Percentiles rank a stretch among this genome's conserved stretches.
These are phyloP conservation scores for Cheilosia variabilis DNA, from an alignment of 2,888 invertebrate species.

Conservation along the genomic window DNA sequence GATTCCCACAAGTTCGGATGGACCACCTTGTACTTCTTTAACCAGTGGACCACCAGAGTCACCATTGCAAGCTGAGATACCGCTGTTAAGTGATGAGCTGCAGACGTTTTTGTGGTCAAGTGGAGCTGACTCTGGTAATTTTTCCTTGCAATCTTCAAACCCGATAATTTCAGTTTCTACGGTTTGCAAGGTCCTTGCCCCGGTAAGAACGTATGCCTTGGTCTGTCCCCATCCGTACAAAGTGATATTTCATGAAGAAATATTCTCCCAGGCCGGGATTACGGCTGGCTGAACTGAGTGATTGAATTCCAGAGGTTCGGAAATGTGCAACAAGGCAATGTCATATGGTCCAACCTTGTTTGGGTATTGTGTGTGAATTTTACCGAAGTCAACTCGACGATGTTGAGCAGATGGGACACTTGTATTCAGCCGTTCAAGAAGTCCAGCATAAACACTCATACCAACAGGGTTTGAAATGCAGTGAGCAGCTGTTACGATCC, in stretches of 20 bases:
- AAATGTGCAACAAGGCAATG: constrained; percentile 84
- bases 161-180: constrained; percentile 79
- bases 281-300: constrained; percentile 80
- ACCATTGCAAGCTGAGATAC: constrained; percentile 84
- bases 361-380: constrained; percentile 80
- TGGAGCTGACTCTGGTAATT: constrained; percentile 78
- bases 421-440: constrained; percentile 79
- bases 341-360: constrained; percentile 85
- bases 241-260: constrained; percentile 79
- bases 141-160: constrained; percentile 77
- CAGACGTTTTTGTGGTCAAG: constrained; percentile 83
- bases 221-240: constrained; percentile 84
- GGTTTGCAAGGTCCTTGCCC: constrained; percentile 79
- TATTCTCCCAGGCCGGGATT: constrained; percentile 80
- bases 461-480: constrained; percentile 79
- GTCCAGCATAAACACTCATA: constrained; percentile 82
- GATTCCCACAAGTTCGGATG: constrained; percentile 82
- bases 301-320: constrained; percentile 79
- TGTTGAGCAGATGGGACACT: constrained; percentile 78
- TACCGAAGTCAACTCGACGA: constrained; percentile 78
- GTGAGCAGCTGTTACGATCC: constrained; percentile 83
- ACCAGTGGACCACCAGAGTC: constrained; percentile 82
- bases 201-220: constrained; percentile 75
- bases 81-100: constrained; percentile 81
- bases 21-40: constrained; percentile 76